Evolutionary conservation across 2,797 vertebrate species (phyloP).

Genomic region (Uromys caudimaculatus): DNA sequence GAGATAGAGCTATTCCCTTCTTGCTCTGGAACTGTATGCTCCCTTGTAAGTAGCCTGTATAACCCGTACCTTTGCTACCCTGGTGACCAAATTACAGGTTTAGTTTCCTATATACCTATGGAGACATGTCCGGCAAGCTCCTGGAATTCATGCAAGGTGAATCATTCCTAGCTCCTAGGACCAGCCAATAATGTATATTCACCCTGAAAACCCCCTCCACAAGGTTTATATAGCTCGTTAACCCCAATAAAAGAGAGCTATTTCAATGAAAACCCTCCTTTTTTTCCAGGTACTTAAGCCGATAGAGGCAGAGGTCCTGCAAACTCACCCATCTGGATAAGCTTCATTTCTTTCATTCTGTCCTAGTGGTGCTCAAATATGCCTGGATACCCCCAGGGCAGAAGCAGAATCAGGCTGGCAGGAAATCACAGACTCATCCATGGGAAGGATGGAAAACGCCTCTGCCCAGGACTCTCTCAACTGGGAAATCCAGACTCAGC

Average conservation of each 20-base stretch:
- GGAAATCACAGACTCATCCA: background rate
- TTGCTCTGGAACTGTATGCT: too few relatives aligned
- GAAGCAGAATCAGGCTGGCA: background rate
- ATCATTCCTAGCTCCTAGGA: background rate
- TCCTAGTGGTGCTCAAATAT: background rate
- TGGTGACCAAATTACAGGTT: too few relatives aligned
- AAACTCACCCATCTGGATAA: background rate
- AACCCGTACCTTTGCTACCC: too few relatives aligned
- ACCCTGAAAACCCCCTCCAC: background rate
- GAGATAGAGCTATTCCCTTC: background rate
- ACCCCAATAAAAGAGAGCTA: background rate
- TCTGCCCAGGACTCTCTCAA: background rate
- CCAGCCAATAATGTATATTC: background rate
- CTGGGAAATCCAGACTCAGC: background rate
- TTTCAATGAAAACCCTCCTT: background rate
- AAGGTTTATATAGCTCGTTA: background rate
- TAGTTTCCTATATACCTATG: too few relatives aligned
- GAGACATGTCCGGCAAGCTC: background rate
- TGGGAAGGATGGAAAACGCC: background rate
- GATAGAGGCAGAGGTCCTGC: background rate
- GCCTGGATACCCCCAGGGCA: background rate
- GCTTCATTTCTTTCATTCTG: background rate
- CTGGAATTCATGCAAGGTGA: background rate
- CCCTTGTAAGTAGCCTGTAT: too few relatives aligned
- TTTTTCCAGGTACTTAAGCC: background rate